These are phyloP conservation scores for Graptemys geographica DNA, from an alignment of 2,797 vertebrate genomes.

Conservation along the genomic window DNA sequence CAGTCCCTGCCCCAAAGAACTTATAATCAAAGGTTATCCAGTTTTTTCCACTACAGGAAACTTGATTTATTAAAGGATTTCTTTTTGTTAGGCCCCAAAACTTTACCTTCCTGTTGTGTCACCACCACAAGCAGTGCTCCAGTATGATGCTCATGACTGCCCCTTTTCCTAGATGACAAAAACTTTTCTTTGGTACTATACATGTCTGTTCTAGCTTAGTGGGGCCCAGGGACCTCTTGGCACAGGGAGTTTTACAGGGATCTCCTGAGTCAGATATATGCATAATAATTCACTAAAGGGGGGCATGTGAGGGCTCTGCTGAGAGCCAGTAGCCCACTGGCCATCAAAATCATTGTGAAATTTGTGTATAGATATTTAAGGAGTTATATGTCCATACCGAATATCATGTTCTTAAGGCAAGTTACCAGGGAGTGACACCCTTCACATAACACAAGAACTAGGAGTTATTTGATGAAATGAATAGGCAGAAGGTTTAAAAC, in stretches of 20 bases:
- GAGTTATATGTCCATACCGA: too few species aligned
- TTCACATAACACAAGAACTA: too few species aligned
- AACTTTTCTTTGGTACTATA: background rate
- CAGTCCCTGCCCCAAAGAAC: background rate
- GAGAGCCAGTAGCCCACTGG: background rate
- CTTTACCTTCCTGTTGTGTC: background rate
- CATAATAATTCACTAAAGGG: too few species aligned
- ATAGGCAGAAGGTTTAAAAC: too few species aligned
- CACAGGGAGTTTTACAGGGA: too few species aligned
- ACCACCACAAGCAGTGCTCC: background rate
- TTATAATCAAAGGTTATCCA: background rate
- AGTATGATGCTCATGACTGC: background rate
- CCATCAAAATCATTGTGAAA: background rate
- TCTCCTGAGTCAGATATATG: too few species aligned
- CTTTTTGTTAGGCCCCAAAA: background rate
- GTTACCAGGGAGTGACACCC: too few species aligned
- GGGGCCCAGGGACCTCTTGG: background rate
- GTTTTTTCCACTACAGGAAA: constrained; percentile 10
- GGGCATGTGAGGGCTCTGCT: too few species aligned
- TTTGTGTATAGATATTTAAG: too few species aligned
- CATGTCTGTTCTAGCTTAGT: background rate
- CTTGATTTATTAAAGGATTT: background rate
- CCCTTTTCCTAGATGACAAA: background rate
- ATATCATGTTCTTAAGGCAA: too few species aligned
- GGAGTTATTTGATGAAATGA: too few species aligned